Evolutionary conservation across 2,113 vertebrate species (phyloP).

Genomic region (Cebus imitator): DNA sequence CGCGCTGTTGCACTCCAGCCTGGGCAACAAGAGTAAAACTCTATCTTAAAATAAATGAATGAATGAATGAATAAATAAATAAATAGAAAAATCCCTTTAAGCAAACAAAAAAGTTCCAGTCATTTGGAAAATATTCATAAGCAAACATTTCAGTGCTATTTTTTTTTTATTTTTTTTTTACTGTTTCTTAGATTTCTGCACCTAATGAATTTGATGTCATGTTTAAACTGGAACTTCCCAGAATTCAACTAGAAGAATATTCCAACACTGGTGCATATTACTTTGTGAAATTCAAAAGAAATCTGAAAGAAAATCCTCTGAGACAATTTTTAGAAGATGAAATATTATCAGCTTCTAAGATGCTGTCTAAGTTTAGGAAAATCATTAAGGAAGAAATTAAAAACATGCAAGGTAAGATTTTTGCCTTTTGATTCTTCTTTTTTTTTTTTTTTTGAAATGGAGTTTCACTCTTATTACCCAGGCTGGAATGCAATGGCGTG

Average conservation of each 20-base stretch:
- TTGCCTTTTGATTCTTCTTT: not conserved
- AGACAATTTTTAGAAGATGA: conserved; percentile 75
- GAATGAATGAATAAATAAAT: no score
- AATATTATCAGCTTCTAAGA: conserved; percentile 81
- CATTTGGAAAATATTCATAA: conserved; percentile 20
- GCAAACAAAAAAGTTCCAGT: not conserved
- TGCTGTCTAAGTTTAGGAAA: conserved; percentile 76
- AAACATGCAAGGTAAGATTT: conserved; percentile 79
- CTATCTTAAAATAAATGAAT: no score
- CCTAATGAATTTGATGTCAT: conserved; percentile 88
- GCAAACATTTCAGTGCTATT: not conserved
- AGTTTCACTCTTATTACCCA: no score
- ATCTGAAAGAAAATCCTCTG: conserved; percentile 55
- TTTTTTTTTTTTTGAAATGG: not conserved
- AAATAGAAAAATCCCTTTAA: no score
- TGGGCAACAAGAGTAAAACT: no score
- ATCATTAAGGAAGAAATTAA: conserved; percentile 81
- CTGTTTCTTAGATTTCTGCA: conserved; percentile 77
- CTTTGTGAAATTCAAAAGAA: conserved; percentile 80
- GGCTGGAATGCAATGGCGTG: no score
- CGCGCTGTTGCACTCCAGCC: no score
- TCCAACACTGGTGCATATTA: conserved; percentile 76
- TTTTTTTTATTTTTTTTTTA: not conserved
- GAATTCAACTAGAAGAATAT: conserved; percentile 77
- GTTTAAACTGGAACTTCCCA: conserved; percentile 75